phyloP scores from a whole-genome alignment of 2,113 vertebrate species.

The Chiloscyllium plagiosum region DNA sequence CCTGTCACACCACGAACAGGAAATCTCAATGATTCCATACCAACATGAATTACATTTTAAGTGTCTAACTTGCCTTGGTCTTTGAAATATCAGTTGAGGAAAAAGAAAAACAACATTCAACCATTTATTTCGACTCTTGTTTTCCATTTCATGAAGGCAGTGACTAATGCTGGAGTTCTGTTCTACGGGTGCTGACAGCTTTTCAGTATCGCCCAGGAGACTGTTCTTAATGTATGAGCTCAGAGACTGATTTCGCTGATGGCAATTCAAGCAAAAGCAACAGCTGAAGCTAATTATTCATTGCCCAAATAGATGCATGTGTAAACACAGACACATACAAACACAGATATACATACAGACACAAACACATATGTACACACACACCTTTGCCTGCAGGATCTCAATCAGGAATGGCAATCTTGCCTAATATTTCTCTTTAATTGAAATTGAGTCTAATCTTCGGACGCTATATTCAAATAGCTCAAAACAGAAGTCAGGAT shows the following conservation, averaged over 20 bases:
- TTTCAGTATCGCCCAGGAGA: neutral
- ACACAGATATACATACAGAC: neutral
- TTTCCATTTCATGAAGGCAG: neutral
- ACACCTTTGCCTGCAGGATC: neutral
- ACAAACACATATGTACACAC: neutral
- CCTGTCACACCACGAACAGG: neutral
- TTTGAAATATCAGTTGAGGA: neutral
- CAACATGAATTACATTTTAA: neutral
- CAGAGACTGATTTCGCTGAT: neutral
- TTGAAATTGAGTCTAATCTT: neutral
- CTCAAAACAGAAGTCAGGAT: neutral
- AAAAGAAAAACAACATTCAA: neutral
- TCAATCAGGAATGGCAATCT: neutral
- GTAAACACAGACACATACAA: neutral
- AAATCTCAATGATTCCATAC: neutral
- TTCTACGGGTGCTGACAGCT: neutral
- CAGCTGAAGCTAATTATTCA: slow-evolving; percentile 26
- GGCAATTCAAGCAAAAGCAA: slow-evolving; percentile 17
- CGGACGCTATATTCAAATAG: neutral
- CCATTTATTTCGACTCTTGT: neutral
- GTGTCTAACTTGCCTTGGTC: neutral
- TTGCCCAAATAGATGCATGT: neutral
- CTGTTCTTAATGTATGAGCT: slow-evolving; percentile 14
- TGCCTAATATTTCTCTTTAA: neutral
- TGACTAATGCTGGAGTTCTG: neutral